Evolutionary conservation across 2,797 vertebrate species (phyloP), one percentile per base, ranked within the genome.

Genomic region (Notolabrus celidotus): DNA sequence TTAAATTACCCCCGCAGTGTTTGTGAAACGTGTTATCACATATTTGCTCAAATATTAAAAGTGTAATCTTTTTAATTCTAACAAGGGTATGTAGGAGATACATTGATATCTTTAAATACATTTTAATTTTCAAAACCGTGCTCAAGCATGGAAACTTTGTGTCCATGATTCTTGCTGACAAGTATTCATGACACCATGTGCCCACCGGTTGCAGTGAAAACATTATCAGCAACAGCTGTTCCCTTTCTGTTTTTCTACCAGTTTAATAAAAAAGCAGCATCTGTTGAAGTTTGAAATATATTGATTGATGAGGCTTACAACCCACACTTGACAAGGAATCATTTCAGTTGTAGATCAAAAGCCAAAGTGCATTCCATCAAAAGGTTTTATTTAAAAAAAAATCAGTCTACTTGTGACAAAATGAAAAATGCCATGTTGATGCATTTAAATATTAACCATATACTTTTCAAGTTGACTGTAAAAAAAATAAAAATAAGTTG

Each of bases 1-100:
- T 38, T 11, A 12, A 47, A 14, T 5, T 33, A 45, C 61, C 7
- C 22, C 7, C 70, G 47, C 55, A 54, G 22, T 46, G n/a, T 74
- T 31, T 31, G 53, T 67, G 43, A 61, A 17, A 22, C 51, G 19
- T 71, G 34, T 45, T 1, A 17, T 42, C 14, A 6, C 42, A 36
- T 36, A n/a, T 19, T 42, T 5, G 36, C 7, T 16, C 7, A 11
- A 52, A 52, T 12, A 11, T n/a, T 39, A 20, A 25, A 4, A 47
- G 7, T 11, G 4, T 33, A n/a, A 47, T 53, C 11, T n/a, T n/a
- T n/a, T 5, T 38, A 38, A 14, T 4, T 14, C 12, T 38, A 14
- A 16, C 20, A 1, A 15, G 20, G 12, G 12, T n/a, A 2, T 45
- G 2, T 11, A 0, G 1, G 3, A 7, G 0, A 45, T 1, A 5